Conservation (phyloP, 1,140 invertebrate species). For the Ostrea denselamellosa region DNA sequence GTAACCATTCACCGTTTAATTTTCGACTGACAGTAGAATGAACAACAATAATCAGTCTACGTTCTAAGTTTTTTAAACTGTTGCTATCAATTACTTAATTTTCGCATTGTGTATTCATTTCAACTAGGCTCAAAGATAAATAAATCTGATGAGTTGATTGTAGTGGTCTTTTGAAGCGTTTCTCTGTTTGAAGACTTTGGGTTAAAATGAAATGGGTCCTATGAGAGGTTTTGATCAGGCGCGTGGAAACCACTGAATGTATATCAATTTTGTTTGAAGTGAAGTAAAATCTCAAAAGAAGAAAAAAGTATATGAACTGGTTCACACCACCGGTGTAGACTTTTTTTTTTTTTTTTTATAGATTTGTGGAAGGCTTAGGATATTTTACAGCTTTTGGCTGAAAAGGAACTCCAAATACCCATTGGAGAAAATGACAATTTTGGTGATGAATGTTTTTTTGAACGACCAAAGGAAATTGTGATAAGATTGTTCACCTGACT, state of each 20-base stretch:
- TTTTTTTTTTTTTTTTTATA: too few species aligned
- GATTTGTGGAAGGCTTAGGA: background rate
- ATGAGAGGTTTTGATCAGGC: background rate
- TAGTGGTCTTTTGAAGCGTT: conserved; percentile 23
- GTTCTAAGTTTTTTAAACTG: conserved; percentile 18
- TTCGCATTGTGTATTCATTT: conserved; percentile 30
- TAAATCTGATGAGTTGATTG: conserved; percentile 6
- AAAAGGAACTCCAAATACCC: conserved; percentile 12
- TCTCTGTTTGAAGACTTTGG: background rate
- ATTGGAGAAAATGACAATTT: conserved; percentile 28
- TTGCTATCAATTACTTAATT: conserved; percentile 40
- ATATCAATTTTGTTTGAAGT: background rate
- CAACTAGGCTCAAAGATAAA: conserved; percentile 33
- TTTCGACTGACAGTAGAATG: background rate
- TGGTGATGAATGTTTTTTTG: conserved; percentile 23
- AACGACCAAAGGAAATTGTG: conserved; percentile 29
- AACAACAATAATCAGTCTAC: background rate
- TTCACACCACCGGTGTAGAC: background rate
- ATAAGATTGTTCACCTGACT: conserved; percentile 17
- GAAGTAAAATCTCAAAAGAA: conserved; percentile 5
- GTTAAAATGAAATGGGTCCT: background rate
- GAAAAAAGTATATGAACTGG: background rate
- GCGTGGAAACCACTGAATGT: conserved; percentile 21
- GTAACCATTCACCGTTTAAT: background rate
- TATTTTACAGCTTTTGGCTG: conserved; percentile 26